Evolutionary conservation across 2,113 vertebrate genomes (phyloP).

Genomic region (Rhagologus leucostigma): DNA sequence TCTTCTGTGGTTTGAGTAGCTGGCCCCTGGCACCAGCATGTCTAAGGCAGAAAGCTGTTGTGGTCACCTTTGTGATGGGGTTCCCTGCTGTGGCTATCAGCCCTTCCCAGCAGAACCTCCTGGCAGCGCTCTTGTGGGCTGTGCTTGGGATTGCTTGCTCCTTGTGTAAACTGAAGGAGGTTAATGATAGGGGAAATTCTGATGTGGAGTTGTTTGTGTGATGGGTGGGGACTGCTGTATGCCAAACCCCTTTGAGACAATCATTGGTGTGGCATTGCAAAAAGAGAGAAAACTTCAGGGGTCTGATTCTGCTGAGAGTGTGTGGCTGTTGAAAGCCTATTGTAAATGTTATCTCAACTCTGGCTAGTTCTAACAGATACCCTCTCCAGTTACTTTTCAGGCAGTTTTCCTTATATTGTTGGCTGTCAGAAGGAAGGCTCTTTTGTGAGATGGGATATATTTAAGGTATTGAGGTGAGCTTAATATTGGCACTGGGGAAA

Average conservation of each 20-base stretch:
- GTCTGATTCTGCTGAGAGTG: not conserved
- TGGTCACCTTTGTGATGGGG: not conserved
- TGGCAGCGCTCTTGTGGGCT: not conserved
- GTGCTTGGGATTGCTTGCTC: not conserved
- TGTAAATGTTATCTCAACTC: not conserved
- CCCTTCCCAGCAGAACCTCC: not conserved
- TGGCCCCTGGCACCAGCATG: not conserved
- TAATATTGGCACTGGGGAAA: not conserved
- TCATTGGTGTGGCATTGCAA: not conserved
- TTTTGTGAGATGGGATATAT: not conserved
- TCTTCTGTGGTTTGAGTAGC: not conserved
- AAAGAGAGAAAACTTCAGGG: not conserved
- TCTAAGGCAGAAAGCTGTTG: not conserved
- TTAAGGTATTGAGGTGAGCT: rapidly evolving
- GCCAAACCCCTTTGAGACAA: not conserved
- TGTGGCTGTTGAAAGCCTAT: not conserved
- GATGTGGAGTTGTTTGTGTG: not conserved
- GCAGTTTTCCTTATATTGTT: not conserved
- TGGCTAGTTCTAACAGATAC: not conserved
- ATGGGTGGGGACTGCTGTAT: not conserved
- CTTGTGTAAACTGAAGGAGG: not conserved
- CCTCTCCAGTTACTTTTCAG: not conserved
- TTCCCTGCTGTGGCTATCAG: not conserved
- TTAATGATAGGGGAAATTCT: not conserved
- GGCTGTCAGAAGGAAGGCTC: not conserved